Conservation (phyloP, 2,797 vertebrate genomes). For the Psittacula derbiana region DNA sequence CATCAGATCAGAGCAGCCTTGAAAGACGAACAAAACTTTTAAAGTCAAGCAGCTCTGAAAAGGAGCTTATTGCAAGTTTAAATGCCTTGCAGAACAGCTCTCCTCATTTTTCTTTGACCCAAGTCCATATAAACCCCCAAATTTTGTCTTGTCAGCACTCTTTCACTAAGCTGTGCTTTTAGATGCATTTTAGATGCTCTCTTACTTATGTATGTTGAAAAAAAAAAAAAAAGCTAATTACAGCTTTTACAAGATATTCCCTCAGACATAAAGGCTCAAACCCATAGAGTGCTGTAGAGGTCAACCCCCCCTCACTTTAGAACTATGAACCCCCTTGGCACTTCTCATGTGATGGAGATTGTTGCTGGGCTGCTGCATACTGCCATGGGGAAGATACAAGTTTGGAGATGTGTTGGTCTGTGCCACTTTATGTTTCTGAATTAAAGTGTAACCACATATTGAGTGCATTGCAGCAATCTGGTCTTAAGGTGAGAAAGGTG, state of each 20-base stretch:
- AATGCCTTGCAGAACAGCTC: background rate
- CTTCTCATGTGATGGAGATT: background rate
- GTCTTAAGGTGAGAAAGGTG: background rate
- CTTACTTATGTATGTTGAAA: background rate
- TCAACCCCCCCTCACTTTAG: background rate
- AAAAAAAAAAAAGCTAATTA: background rate
- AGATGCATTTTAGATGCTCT: background rate
- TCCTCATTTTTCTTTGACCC: background rate
- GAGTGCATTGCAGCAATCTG: background rate
- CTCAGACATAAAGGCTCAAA: background rate
- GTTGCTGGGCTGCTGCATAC: background rate
- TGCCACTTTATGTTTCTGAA: background rate
- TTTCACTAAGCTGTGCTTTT: background rate
- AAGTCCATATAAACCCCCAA: background rate
- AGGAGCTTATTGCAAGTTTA: background rate
- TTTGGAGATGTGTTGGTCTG: background rate
- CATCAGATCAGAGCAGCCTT: background rate
- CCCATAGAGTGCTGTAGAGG: background rate
- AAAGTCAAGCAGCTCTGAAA: background rate
- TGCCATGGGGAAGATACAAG: accelerated
- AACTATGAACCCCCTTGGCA: background rate
- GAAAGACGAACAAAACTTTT: background rate
- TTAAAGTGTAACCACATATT: accelerated
- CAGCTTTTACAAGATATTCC: background rate
- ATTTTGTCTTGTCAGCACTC: background rate